Base-by-base conservation (phyloP, 1,140 invertebrate species). In the Eumeta japonica region DNA sequence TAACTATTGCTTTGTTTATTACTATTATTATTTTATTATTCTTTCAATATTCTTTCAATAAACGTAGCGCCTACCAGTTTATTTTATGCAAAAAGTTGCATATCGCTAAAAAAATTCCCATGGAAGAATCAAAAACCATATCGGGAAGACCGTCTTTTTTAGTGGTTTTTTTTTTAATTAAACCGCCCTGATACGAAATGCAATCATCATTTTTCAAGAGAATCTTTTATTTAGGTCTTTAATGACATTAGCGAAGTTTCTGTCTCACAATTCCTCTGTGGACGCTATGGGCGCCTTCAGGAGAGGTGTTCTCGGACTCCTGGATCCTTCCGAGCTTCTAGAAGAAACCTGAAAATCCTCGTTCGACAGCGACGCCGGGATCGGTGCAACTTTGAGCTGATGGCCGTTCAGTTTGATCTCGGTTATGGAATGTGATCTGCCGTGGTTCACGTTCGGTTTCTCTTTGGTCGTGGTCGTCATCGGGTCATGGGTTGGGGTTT, bases 381-480 rank as follows among this genome's bases (percentile, higher is more conserved):
- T 68, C 10, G 83, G 79, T 30, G 80, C 82, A 28, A 85, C 76
- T 53, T 82, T 83, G 34, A 84, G 50, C 43, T 82, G 81, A 55
- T 85, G 82, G 10, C 84, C 84, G 58, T 87, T 87, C 36, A 87
- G 59, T 60, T 86, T 85, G 41, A 87, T 83, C 52, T 88, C 85
- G 32, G 85, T 85, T 30, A 86, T 84, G 33, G 85, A 87, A 62
- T 85, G 84, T 18, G 85, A 87, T 48, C 85, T 76, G 1, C 81
- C 83, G 49, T 87, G 85, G 50, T 82, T 75, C 50, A 76, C 54
- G 49, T 80, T 73, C 41, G 81, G 62, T 54, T 79, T 81, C 24
- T 75, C 62, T 34, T 76, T 61, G 32, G 58, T 66, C 14, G 29
- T 57, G 2, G 50, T 62, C 0, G 62, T 60, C 39, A 52, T 56